Evolutionary conservation across 2,113 vertebrate species (phyloP).

Genomic region (Plestiodon gilberti): DNA sequence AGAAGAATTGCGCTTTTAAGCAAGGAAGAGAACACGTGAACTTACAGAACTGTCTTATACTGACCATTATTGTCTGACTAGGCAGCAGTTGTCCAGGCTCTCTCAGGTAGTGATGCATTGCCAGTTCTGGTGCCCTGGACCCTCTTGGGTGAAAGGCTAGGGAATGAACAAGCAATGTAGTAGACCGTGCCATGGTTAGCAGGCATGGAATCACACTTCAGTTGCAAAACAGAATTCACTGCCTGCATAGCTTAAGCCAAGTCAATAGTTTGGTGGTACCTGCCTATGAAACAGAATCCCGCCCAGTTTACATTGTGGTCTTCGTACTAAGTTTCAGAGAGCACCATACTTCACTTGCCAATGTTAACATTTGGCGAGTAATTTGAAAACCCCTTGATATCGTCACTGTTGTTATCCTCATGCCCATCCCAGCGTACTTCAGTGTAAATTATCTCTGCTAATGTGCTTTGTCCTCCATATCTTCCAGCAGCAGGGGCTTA

Average conservation of each 20-base stretch:
- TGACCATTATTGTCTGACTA: background rate
- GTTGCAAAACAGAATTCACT: background rate
- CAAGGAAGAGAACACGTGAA: too few relatives aligned
- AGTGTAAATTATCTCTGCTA: background rate
- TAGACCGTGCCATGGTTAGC: background rate
- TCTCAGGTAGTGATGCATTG: fast-evolving
- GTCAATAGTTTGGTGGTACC: background rate
- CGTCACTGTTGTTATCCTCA: background rate
- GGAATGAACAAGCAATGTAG: background rate
- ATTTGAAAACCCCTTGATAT: background rate
- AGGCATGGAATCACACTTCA: background rate
- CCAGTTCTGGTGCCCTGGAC: background rate
- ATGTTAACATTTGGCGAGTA: background rate
- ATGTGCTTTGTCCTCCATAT: background rate
- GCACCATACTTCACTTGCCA: background rate
- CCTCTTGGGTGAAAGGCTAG: background rate
- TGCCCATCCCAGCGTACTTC: too few relatives aligned
- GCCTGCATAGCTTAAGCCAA: background rate
- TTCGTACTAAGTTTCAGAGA: background rate
- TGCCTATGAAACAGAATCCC: background rate
- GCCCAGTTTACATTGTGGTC: background rate
- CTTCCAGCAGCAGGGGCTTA: background rate
- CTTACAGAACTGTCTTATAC: too few relatives aligned
- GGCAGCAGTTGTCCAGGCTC: background rate
- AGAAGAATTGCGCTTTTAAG: background rate